Percentiles rank a stretch among this genome's conserved stretches.
Conservation (phyloP, 2,797 vertebrate genomes). For the Cynodonichthys magdalenae region DNA sequence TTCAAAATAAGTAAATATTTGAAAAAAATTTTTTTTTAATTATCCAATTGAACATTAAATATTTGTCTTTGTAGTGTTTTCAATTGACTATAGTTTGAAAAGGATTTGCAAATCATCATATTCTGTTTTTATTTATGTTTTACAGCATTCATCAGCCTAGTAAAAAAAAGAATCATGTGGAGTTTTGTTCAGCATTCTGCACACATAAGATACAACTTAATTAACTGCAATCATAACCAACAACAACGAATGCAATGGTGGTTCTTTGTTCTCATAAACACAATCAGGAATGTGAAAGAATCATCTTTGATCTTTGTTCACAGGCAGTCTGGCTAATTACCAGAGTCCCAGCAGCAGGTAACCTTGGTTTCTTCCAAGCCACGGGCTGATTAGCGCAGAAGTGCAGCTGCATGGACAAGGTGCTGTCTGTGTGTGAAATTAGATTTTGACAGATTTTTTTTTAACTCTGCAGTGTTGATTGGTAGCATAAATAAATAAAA, state of each 20-base stretch:
- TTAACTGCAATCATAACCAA: conserved; percentile 22
- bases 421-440: conserved; percentile 40
- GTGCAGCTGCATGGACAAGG: conserved; percentile 55
- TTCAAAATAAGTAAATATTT: no score
- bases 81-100: no score
- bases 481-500: conserved; percentile 22
- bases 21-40: no score
- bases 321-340: conserved; percentile 63
- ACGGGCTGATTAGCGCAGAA: conserved; percentile 63
- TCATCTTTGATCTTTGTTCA: conserved; percentile 66
- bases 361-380: conserved; percentile 66
- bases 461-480: conserved; percentile 48
- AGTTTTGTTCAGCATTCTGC: conserved; percentile 2
- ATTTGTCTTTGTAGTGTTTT: no score
- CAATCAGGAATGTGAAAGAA: conserved; percentile 63
- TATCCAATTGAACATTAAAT: neutral
- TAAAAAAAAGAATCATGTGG: no score
- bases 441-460: conserved; percentile 58
- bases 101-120: no score
- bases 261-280: conserved; percentile 56
- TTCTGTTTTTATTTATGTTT: no score
- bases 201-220: conserved; percentile 18
- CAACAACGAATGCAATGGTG: conserved; percentile 19
- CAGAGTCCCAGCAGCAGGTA: conserved; percentile 65
- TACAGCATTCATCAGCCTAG: neutral